Conservation (phyloP, 1,140 invertebrate genomes). For the Amyelois transitella region DNA sequence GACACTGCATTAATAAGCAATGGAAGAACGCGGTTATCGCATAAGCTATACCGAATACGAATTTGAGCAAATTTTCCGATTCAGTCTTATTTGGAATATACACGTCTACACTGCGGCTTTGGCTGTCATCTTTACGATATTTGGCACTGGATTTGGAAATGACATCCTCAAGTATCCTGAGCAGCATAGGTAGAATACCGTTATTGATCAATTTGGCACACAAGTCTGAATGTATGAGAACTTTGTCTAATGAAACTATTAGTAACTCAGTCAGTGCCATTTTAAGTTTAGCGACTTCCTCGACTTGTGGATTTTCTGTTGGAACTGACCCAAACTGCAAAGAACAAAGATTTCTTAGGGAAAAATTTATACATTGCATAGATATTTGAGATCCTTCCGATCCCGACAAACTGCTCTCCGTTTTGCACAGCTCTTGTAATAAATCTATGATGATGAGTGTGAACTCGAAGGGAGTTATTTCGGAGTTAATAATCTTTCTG, state of each 20-base stretch:
- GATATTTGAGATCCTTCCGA: constrained; percentile 75
- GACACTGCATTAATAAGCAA: constrained; percentile 76
- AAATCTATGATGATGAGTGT: constrained; percentile 76
- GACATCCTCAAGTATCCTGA: constrained; percentile 77
- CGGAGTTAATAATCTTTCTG: constrained; percentile 70
- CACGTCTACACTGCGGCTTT: constrained; percentile 25
- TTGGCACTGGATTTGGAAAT: constrained; percentile 56
- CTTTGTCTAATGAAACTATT: constrained; percentile 75
- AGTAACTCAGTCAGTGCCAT: constrained; percentile 76
- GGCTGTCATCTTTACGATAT: constrained; percentile 32
- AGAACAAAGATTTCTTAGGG: constrained; percentile 76
- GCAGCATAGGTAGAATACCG: constrained; percentile 77
- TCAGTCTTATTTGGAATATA: constrained; percentile 35
- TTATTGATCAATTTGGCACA: constrained; percentile 77
- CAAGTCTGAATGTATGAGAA: constrained; percentile 75
- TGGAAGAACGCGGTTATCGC: constrained; percentile 77
- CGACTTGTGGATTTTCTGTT: constrained; percentile 22
- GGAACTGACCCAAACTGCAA: constrained; percentile 74
- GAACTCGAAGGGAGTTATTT: constrained; percentile 76
- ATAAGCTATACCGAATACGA: constrained; percentile 77
- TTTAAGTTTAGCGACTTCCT: constrained; percentile 72
- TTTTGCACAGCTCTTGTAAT: constrained; percentile 75
- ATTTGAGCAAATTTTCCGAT: constrained; percentile 74
- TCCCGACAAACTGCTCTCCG: constrained; percentile 68
- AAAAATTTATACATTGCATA: constrained; percentile 77